Conservation (phyloP, 2,797 vertebrate species). For the Sebastes vulpes region DNA sequence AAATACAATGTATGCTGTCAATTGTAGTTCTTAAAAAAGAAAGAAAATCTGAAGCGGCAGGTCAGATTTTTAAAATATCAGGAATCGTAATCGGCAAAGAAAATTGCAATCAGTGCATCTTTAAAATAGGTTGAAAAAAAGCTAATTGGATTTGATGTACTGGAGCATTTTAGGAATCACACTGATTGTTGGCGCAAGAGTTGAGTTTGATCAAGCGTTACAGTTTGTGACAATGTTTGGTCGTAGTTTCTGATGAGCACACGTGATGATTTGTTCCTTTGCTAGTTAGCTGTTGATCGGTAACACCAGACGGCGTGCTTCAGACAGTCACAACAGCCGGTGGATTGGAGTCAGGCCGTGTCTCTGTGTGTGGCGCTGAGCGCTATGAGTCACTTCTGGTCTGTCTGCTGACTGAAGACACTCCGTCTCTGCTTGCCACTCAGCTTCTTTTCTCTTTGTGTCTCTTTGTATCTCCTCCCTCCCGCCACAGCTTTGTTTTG, state of each 20-base stretch:
- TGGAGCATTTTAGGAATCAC: background rate
- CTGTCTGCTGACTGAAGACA: constrained; percentile 73
- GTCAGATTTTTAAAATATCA: no score
- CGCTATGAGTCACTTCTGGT: constrained; percentile 70
- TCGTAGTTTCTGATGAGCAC: background rate
- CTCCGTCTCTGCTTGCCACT: constrained; percentile 55
- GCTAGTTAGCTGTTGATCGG: background rate
- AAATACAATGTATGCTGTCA: no score
- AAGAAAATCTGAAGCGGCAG: no score
- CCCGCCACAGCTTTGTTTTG: constrained; percentile 55
- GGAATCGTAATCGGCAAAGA: background rate
- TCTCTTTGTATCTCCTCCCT: constrained; percentile 59
- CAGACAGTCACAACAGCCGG: constrained; percentile 15
- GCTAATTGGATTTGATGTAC: background rate
- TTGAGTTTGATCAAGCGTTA: background rate
- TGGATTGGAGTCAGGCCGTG: constrained; percentile 31
- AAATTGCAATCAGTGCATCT: background rate
- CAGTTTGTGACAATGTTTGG: background rate
- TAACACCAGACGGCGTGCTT: background rate
- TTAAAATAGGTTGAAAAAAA: background rate
- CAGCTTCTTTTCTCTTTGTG: constrained; percentile 50
- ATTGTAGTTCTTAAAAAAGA: no score
- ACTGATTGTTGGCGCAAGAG: background rate
- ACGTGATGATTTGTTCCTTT: background rate
- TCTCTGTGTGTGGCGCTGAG: constrained; percentile 48